Conservation (phyloP, 2,113 vertebrate genomes). For the Zingel zingel region DNA sequence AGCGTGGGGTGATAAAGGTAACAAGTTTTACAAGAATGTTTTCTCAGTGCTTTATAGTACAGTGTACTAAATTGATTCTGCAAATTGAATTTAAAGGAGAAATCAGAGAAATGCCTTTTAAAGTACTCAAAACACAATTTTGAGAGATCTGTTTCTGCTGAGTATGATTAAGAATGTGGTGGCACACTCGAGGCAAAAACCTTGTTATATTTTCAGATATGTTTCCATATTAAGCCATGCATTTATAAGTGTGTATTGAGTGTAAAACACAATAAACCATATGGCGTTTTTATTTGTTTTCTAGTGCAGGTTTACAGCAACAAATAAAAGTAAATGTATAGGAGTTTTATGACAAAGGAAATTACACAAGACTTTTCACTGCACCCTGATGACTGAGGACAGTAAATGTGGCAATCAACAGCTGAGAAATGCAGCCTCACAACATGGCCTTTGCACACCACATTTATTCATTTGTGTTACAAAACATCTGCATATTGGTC, state of each 20-base stretch:
- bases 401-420: constrained; percentile 82
- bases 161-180: constrained; percentile 5
- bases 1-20: constrained; percentile 4
- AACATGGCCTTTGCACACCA: constrained; percentile 10
- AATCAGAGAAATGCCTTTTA: constrained; percentile 9
- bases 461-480: constrained; percentile 21
- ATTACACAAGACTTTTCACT: constrained; percentile 79
- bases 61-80: constrained; percentile 5
- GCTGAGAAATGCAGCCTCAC: constrained; percentile 34
- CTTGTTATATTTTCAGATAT: constrained; percentile 52
- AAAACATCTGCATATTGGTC: neutral
- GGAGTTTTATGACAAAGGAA: constrained; percentile 81
- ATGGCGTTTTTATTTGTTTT: constrained; percentile 83
- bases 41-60: neutral
- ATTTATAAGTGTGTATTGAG: constrained; percentile 70
- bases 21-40: constrained; percentile 42
- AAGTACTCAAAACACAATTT: constrained; percentile 14
- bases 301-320: constrained; percentile 75
- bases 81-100: constrained; percentile 30
- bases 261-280: constrained; percentile 78
- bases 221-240: constrained; percentile 67
- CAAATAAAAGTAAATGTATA: constrained; percentile 83
- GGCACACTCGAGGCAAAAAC: constrained; percentile 27
- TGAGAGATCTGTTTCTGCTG: constrained; percentile 32
- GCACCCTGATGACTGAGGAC: constrained; percentile 74